Conservation (phyloP, 2,113 vertebrate species). For the Oplegnathus fasciatus region DNA sequence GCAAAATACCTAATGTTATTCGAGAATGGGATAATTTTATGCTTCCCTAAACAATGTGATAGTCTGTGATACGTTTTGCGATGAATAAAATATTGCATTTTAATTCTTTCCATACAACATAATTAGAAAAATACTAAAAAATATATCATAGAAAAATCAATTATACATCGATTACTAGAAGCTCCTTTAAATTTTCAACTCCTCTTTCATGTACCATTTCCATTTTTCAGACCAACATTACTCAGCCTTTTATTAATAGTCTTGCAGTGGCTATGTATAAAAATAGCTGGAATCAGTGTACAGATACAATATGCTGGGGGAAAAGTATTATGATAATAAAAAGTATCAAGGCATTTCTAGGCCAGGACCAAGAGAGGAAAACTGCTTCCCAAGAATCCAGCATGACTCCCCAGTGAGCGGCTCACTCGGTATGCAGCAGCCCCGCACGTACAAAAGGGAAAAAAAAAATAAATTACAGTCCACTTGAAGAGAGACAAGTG, state of each 20-base stretch:
- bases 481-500: slow-evolving; percentile 55
- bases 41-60: not conserved
- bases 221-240: slow-evolving; percentile 55
- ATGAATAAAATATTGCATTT: not conserved
- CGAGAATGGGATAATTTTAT: not conserved
- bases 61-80: not conserved
- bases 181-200: slow-evolving; percentile 20
- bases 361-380: slow-evolving; percentile 62
- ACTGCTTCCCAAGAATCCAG: slow-evolving; percentile 61
- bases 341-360: slow-evolving; percentile 75
- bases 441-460: not conserved
- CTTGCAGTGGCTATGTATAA: slow-evolving; percentile 56
- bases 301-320: slow-evolving; percentile 59
- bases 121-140: slow-evolving; percentile 1
- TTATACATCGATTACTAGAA: slow-evolving; percentile 28
- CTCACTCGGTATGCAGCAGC: slow-evolving; percentile 8
- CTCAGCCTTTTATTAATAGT: slow-evolving; percentile 67
- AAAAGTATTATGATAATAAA: slow-evolving; percentile 58
- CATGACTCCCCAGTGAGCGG: slow-evolving; percentile 56
- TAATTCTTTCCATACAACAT: not conserved
- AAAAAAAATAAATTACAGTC: slow-evolving; percentile 31
- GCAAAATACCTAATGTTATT: not conserved
- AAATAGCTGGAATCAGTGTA: slow-evolving; percentile 69
- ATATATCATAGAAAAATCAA: not conserved
- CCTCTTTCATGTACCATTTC: slow-evolving; percentile 48